These are phyloP conservation scores for Heliconius hewitsoni DNA, from an alignment of 1,140 invertebrate species.

Conservation along the genomic window DNA sequence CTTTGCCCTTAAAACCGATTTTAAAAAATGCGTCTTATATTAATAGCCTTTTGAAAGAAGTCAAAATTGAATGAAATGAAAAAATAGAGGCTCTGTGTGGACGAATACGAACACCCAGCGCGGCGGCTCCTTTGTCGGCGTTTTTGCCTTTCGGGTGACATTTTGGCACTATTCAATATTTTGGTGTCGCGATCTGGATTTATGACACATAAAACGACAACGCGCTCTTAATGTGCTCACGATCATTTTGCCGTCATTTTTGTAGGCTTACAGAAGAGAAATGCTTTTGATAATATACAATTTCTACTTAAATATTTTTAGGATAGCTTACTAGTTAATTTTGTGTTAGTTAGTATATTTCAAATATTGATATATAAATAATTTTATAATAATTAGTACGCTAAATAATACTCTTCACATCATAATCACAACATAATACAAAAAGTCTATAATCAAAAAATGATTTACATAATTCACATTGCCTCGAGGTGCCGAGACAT, in stretches of 20 bases:
- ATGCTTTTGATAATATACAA: neutral
- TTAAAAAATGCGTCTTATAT: constrained; percentile 79
- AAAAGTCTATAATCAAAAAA: constrained; percentile 65
- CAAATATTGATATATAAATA: too few species aligned
- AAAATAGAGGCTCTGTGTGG: constrained; percentile 71
- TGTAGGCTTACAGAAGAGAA: constrained; percentile 10
- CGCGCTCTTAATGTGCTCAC: constrained; percentile 54
- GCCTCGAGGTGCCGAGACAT: constrained; percentile 60
- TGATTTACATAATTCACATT: constrained; percentile 76
- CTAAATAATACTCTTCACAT: neutral
- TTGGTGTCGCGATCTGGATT: constrained; percentile 77
- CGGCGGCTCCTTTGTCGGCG: constrained; percentile 76
- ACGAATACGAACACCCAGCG: constrained; percentile 74
- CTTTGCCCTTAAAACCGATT: constrained; percentile 70
- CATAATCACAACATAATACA: constrained; percentile 24
- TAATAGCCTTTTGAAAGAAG: constrained; percentile 80
- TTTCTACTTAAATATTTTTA: neutral
- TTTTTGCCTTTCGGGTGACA: constrained; percentile 76
- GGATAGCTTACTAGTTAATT: neutral
- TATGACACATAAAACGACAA: constrained; percentile 75
- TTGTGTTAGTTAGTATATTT: neutral
- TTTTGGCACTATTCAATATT: constrained; percentile 81
- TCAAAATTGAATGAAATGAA: constrained; percentile 81
- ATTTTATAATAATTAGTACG: neutral
- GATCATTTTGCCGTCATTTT: constrained; percentile 45